phyloP scores from a whole-genome alignment of 2,797 vertebrate genomes.

The Lepus oiostolus region DNA sequence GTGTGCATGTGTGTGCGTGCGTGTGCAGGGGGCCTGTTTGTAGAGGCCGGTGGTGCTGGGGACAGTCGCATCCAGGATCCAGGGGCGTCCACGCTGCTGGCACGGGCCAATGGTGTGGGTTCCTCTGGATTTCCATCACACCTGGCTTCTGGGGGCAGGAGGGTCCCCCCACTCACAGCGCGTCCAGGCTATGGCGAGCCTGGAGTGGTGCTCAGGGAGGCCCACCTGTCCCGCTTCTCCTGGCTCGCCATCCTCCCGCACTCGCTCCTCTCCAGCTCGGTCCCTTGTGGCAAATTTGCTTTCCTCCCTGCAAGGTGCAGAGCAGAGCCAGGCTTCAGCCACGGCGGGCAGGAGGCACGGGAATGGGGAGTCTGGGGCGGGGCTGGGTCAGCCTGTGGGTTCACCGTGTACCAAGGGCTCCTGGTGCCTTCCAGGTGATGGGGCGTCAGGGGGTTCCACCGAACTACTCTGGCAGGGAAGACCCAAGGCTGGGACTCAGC shows the following conservation, averaged over 20 bases:
- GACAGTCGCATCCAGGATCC: neutral
- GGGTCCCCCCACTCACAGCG: too few relatives aligned
- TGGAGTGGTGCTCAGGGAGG: too few relatives aligned
- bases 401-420: neutral
- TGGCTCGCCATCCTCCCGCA: rapidly evolving
- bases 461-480: neutral
- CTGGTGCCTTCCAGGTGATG: rapidly evolving
- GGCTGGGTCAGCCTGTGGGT: too few relatives aligned
- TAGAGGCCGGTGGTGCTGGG: too few relatives aligned
- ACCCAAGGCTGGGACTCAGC: neutral
- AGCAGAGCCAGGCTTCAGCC: neutral
- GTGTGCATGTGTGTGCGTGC: too few relatives aligned
- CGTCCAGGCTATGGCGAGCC: too few relatives aligned
- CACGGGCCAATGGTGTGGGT: neutral
- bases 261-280: rapidly evolving
- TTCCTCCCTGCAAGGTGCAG: neutral
- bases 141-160: neutral
- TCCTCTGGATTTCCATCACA: neutral
- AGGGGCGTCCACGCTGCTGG: too few relatives aligned
- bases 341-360: neutral
- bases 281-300: rapidly evolving
- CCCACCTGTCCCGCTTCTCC: too few relatives aligned
- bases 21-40: neutral
- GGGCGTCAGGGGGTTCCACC: neutral
- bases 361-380: too few relatives aligned